Base-by-base conservation (phyloP, 2,888 invertebrate genomes). In the Entomobrya proxima region DNA sequence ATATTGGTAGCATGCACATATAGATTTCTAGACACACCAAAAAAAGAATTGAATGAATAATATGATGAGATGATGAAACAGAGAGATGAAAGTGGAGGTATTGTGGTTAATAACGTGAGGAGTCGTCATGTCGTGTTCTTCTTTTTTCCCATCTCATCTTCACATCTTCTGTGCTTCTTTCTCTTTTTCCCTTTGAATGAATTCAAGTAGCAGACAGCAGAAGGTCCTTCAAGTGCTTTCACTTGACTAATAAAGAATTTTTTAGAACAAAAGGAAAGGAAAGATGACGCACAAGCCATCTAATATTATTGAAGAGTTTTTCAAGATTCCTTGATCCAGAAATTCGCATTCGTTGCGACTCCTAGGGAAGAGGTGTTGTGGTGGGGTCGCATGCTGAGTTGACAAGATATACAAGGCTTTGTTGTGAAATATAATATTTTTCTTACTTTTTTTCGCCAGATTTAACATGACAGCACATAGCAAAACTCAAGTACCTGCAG, bases 341-440 rank as follows among this genome's bases (percentile, higher is more conserved):
- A 87, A 86, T 86, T 88, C 84, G 84, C 87, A 87, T 76, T 64
- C 74, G 61, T 64, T 35, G 35, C n/a, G 11, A 69, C n/a, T n/a
- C n/a, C n/a, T n/a, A n/a, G n/a, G n/a, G n/a, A n/a, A n/a, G n/a
- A n/a, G n/a, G n/a, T n/a, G 69, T 40, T 69, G 69, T 69, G 40
- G 7, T 69, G 40, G 24, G 40, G 69, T 69, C 69, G 69, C 44
- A 69, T 69, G 69, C 69, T 40, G 69, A 35, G 61, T 64, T 44
- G 69, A 27, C 69, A 69, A 69, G 21, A 40, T 69, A 3, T 5
- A n/a, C n/a, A n/a, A 44, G 21, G 24, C 24, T 69, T 44, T 69
- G 44, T 11, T 40, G 13, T 44, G 58, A 74, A 50, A 64, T 27
- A 58, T 11, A 67, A 37, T 9, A 47, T 55, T 69, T 76, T 55